These are phyloP conservation scores for Bombylius major DNA, from an alignment of 2,888 invertebrate genomes.

Conservation along the genomic window DNA sequence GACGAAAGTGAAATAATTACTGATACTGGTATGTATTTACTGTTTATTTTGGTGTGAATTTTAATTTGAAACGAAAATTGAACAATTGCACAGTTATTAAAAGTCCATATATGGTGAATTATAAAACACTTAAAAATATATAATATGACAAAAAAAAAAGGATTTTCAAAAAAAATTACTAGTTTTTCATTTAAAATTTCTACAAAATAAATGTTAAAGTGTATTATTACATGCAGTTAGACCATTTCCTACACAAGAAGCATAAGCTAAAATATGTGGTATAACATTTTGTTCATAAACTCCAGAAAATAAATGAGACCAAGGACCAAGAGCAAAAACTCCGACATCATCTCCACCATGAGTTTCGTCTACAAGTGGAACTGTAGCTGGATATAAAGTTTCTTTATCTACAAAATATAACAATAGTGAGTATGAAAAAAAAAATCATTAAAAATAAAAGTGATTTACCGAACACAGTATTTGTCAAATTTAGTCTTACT, in stretches of 20 bases:
- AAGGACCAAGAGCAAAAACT: slow-evolving; percentile 61
- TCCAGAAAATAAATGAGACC: slow-evolving; percentile 69
- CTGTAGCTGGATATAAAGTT: slow-evolving; percentile 43
- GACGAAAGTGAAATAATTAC: too few species aligned
- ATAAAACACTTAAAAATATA: too few species aligned
- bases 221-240: slow-evolving; percentile 47
- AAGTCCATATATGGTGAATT: too few species aligned
- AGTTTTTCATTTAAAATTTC: too few species aligned
- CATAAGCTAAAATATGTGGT: slow-evolving; percentile 61
- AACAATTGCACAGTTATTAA: too few species aligned
- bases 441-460: too few species aligned
- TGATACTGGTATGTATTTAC: too few species aligned
- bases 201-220: slow-evolving; percentile 23
- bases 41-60: too few species aligned
- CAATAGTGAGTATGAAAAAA: too few species aligned
- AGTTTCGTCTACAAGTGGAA: slow-evolving; percentile 49
- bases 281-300: slow-evolving; percentile 67
- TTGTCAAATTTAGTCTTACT: slow-evolving; percentile 17
- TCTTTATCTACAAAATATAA: slow-evolving; percentile 17
- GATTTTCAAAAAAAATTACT: too few species aligned
- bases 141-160: too few species aligned
- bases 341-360: slow-evolving; percentile 70
- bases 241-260: slow-evolving; percentile 56
- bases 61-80: too few species aligned
- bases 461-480: slow-evolving; percentile 7